These are phyloP conservation scores for Ophion ellenae DNA, from an alignment of 2,888 invertebrate species.

Conservation along the genomic window DNA sequence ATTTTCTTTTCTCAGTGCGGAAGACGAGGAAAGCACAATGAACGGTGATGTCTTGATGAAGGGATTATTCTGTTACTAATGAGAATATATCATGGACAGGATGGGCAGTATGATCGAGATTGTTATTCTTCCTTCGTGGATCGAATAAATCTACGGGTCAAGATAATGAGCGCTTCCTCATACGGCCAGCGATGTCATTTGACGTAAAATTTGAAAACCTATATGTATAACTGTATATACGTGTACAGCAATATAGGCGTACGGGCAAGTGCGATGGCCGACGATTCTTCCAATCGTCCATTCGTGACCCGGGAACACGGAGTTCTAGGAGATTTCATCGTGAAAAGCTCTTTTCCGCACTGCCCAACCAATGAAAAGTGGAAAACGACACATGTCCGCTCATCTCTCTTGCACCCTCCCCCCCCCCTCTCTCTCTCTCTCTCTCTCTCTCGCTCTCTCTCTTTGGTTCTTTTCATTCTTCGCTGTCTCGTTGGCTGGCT, in stretches of 20 bases:
- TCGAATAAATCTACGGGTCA: conserved; percentile 30
- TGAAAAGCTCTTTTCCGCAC: conserved; percentile 44
- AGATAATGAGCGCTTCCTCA: conserved; percentile 57
- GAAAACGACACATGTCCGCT: conserved; percentile 42
- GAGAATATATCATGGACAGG: background rate
- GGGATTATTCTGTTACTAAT: background rate
- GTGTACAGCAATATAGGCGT: conserved; percentile 26
- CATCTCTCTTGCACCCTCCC: background rate
- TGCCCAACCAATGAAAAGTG: conserved; percentile 23
- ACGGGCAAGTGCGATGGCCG: conserved; percentile 22
- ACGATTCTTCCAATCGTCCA: conserved; percentile 63
- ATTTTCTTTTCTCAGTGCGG: no score
- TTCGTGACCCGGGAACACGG: conserved; percentile 49
- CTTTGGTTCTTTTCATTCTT: conserved; percentile 6
- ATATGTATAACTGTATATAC: conserved; percentile 2
- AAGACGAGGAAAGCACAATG: no score
- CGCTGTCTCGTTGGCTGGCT: conserved; percentile 23
- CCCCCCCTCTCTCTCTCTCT: no score
- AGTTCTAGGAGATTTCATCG: conserved; percentile 55
- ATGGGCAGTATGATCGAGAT: conserved; percentile 11
- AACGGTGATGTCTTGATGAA: conserved; percentile 1
- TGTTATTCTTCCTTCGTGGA: conserved; percentile 35
- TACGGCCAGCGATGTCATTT: conserved; percentile 44
- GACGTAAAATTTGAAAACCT: conserved; percentile 47
- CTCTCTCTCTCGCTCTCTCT: background rate